phyloP scores from a whole-genome alignment of 2,888 invertebrate genomes.

The Ariolimax columbianus region DNA sequence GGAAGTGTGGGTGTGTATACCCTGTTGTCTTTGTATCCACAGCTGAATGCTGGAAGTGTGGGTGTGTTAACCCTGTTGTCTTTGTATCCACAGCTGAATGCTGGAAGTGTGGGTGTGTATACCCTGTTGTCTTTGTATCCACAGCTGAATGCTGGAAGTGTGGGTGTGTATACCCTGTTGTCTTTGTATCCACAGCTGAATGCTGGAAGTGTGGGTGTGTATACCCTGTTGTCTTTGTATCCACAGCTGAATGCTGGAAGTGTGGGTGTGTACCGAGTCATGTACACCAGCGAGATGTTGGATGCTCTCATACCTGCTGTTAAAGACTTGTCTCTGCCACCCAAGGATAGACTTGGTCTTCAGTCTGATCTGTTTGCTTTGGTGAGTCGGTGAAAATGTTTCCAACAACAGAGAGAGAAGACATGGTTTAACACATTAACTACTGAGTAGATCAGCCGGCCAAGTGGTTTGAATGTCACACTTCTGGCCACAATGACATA shows the following conservation, averaged over 20 bases:
- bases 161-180: conserved; percentile 86
- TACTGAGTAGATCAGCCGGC: too few relatives aligned
- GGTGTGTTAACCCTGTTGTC: neutral
- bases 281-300: conserved; percentile 88
- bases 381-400: too few relatives aligned
- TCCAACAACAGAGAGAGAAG: too few relatives aligned
- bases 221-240: neutral
- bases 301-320: conserved; percentile 89
- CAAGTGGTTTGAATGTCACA: too few relatives aligned
- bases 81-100: conserved; percentile 83
- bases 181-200: conserved; percentile 82
- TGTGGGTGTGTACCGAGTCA: conserved; percentile 93
- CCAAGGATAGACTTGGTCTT: conserved; percentile 92
- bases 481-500: too few relatives aligned
- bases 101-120: conserved; percentile 92
- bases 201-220: conserved; percentile 89
- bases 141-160: conserved; percentile 88
- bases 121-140: neutral
- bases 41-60: conserved; percentile 87
- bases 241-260: conserved; percentile 87
- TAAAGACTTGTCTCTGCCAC: conserved; percentile 87
- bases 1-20: conserved; percentile 94
- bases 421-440: too few relatives aligned
- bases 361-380: conserved; percentile 95
- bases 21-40: conserved; percentile 91